phyloP scores from a whole-genome alignment of 2,888 invertebrate genomes.

The Trichopoda pennipes region DNA sequence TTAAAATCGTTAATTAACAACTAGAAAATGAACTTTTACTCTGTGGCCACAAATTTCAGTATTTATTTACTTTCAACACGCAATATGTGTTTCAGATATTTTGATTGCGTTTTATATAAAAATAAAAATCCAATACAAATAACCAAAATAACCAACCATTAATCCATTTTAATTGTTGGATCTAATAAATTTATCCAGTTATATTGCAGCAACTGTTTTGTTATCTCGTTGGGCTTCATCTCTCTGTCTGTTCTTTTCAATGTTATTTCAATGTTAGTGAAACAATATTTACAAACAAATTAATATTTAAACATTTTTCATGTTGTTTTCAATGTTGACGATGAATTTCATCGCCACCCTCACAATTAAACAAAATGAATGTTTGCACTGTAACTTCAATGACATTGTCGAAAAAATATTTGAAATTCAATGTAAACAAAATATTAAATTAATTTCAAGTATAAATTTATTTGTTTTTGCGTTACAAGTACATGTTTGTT shows the following conservation, averaged over 20 bases:
- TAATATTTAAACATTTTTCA: conserved; percentile 19
- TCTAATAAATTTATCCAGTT: conserved; percentile 14
- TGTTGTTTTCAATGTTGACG: neutral
- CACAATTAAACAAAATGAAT: neutral
- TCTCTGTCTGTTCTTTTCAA: neutral
- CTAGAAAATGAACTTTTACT: conserved; percentile 19
- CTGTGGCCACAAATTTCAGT: conserved; percentile 37
- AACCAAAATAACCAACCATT: conserved; percentile 27
- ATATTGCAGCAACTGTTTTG: conserved; percentile 38
- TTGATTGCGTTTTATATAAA: conserved; percentile 31
- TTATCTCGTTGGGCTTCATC: neutral
- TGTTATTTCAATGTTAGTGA: neutral
- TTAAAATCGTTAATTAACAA: conserved; percentile 39
- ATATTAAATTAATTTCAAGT: conserved; percentile 57
- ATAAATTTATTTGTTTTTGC: conserved; percentile 34
- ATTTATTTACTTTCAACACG: conserved; percentile 59
- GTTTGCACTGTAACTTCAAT: conserved; percentile 1
- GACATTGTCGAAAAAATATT: neutral
- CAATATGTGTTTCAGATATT: conserved; percentile 54
- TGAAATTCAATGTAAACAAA: conserved; percentile 53
- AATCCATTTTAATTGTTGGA: conserved; percentile 18
- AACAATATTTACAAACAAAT: conserved; percentile 9
- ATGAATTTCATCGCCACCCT: conserved; percentile 20
- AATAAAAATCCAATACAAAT: conserved; percentile 20
- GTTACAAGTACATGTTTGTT: too few species aligned